Evolutionary conservation across 2,113 vertebrate genomes (phyloP).

Genomic region (Poeciliopsis prolifica): DNA sequence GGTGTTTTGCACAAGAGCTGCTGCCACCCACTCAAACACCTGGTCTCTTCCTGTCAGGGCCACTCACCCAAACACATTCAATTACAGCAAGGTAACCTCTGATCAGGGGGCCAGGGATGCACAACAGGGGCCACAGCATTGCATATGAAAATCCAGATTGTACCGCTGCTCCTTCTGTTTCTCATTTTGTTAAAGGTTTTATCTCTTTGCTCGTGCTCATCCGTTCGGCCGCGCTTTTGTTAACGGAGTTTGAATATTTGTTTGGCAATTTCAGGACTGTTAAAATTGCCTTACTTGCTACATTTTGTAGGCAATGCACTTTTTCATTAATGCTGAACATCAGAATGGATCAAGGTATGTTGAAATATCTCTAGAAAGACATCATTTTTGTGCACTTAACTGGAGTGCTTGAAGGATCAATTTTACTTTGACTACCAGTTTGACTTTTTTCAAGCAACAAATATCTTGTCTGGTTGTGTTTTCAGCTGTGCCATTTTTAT

Average conservation of each 20-base stretch:
- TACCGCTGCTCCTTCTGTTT: constrained; percentile 41
- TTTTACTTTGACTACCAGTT: neutral
- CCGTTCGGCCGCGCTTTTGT: constrained; percentile 5
- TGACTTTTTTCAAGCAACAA: neutral
- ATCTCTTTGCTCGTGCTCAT: constrained; percentile 11
- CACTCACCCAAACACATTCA: constrained; percentile 40
- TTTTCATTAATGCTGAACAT: neutral
- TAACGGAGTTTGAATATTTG: neutral
- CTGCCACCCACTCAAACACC: constrained; percentile 43
- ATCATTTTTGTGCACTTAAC: neutral
- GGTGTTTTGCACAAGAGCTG: constrained; percentile 40
- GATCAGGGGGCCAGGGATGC: constrained; percentile 15
- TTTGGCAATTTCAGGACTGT: neutral
- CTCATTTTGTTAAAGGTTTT: constrained; percentile 31
- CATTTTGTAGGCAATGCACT: neutral
- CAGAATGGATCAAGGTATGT: neutral
- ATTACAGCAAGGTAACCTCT: constrained; percentile 34
- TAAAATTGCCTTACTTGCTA: neutral
- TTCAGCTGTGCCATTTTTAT: neutral
- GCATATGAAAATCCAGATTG: constrained; percentile 45
- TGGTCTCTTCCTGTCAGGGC: constrained; percentile 33
- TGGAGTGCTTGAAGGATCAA: neutral
- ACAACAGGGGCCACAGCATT: constrained; percentile 18
- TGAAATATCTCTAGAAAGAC: neutral
- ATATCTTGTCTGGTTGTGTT: neutral